Evolutionary conservation across 2,888 invertebrate genomes (phyloP).

Genomic region (Microplitis deprimator): DNA sequence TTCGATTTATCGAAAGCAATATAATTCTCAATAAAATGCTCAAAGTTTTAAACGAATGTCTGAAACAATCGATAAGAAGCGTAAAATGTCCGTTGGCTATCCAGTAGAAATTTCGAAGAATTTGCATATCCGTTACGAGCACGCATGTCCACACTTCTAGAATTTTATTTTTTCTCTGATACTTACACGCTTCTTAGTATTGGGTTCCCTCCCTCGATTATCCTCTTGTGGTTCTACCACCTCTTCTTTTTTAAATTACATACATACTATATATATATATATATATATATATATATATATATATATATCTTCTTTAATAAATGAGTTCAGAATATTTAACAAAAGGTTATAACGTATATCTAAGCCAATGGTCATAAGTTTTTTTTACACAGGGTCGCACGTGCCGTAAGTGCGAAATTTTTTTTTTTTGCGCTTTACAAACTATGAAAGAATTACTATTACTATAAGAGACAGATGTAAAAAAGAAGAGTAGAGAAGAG

Average conservation of each 20-base stretch:
- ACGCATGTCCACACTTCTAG: conserved; percentile 26
- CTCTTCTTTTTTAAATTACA: conserved; percentile 9
- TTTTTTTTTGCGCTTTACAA: conserved; percentile 16
- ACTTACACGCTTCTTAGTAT: conserved; percentile 17
- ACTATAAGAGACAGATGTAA: conserved; percentile 4
- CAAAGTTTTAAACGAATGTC: not conserved
- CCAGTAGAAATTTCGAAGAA: conserved; percentile 37
- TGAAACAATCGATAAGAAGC: conserved; percentile 31
- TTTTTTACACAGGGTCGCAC: conserved; percentile 24
- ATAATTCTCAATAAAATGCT: not conserved
- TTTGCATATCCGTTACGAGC: conserved; percentile 50
- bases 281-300: not conserved
- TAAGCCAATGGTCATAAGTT: conserved; percentile 32
- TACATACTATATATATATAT: not conserved
- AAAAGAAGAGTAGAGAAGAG: conserved; percentile 42
- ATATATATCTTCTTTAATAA: conserved; percentile 34
- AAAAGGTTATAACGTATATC: conserved; percentile 52
- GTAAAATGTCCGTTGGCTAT: conserved; percentile 29
- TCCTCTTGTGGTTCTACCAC: conserved; percentile 19
- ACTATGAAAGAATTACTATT: conserved; percentile 17
- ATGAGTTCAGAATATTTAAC: conserved; percentile 62
- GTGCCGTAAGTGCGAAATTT: conserved; percentile 32
- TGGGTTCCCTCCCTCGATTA: conserved; percentile 25
- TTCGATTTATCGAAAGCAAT: conserved; percentile 21
- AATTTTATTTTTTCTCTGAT: conserved; percentile 17